A percentile compares a stretch with the other conserved stretches of the same genome.
Conservation (phyloP, 92 coral and sea anemone species). For the Umimayanthus kanabou region DNA sequence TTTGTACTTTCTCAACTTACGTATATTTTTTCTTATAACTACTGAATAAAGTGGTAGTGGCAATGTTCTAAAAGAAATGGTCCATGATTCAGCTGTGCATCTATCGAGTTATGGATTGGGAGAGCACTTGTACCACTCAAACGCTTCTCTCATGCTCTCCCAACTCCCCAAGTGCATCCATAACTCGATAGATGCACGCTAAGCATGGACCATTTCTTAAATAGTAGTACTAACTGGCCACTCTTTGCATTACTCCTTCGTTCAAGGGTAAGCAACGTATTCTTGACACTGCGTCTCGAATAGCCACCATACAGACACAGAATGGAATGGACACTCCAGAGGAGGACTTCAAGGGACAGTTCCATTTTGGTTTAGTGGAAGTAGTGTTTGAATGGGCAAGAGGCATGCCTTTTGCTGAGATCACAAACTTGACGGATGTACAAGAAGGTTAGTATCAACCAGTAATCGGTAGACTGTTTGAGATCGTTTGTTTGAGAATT, state of each 20-base stretch:
- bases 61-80: too few relatives aligned
- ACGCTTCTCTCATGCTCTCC: too few relatives aligned
- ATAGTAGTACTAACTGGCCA: background rate
- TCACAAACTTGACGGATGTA: conserved; percentile 89
- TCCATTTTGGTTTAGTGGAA: conserved; percentile 87
- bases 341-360: conserved; percentile 79
- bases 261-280: conserved; percentile 83
- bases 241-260: background rate
- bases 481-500: too few relatives aligned
- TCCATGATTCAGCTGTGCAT: too few relatives aligned
- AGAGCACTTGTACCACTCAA: too few relatives aligned
- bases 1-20: too few relatives aligned
- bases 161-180: too few relatives aligned
- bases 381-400: conserved; percentile 97
- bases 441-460: conserved; percentile 79
- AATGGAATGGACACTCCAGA: conserved; percentile 78
- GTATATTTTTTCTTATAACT: too few relatives aligned
- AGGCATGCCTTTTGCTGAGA: conserved; percentile 95
- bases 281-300: conserved; percentile 65
- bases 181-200: too few relatives aligned
- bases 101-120: too few relatives aligned
- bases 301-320: conserved; percentile 73
- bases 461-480: background rate
- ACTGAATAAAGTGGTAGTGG: too few relatives aligned
- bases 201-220: too few relatives aligned